phyloP scores from a whole-genome alignment of 2,888 invertebrate genomes.

The Sinelater perroti region DNA sequence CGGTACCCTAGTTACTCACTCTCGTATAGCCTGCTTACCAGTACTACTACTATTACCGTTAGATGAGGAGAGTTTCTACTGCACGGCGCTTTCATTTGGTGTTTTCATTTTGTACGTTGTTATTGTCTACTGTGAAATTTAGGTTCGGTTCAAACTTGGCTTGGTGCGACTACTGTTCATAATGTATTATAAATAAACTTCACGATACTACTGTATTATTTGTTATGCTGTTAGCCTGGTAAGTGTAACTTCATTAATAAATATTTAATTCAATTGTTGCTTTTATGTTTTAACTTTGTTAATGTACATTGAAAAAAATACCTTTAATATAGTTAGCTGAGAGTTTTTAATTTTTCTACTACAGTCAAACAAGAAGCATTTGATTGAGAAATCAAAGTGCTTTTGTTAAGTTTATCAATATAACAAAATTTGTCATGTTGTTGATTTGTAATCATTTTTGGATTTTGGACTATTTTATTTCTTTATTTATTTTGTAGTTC shows the following conservation, averaged over 20 bases:
- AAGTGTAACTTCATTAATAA: conserved; percentile 51
- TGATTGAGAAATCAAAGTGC: no score
- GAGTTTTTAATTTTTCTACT: no score
- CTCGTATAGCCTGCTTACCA: conserved; percentile 19
- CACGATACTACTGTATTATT: conserved; percentile 43
- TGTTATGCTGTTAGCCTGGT: conserved; percentile 54
- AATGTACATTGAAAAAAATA: no score
- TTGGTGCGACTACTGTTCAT: conserved; percentile 52
- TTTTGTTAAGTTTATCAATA: no score
- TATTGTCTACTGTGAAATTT: conserved; percentile 8
- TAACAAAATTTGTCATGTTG: no score
- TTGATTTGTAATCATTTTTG: no score
- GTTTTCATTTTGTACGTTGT: conserved; percentile 19
- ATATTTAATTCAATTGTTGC: conserved; percentile 24
- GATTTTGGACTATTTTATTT: no score
- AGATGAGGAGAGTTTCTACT: conserved; percentile 16
- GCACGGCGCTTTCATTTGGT: conserved; percentile 18
- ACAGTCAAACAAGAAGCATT: no score
- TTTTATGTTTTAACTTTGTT: no score
- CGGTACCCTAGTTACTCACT: conserved; percentile 13
- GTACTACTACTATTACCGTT: conserved; percentile 15
- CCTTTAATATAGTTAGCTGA: no score
- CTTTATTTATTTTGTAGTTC: no score
- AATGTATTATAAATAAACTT: conserved; percentile 53
- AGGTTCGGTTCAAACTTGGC: conserved; percentile 36